Evolutionary conservation across 1,140 invertebrate genomes (phyloP).

Genomic region (Coenobita brevimanus): DNA sequence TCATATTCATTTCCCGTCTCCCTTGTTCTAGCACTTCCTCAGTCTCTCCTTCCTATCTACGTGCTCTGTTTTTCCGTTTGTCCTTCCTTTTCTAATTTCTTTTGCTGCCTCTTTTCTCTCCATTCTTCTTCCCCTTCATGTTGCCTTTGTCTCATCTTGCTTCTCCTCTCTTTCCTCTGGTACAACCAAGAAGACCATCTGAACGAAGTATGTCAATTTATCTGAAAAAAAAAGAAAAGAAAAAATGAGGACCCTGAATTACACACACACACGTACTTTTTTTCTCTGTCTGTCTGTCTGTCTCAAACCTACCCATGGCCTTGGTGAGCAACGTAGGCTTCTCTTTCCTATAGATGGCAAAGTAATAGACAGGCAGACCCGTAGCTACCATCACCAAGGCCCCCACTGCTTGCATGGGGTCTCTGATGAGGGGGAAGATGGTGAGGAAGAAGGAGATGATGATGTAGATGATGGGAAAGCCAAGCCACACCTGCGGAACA

Average conservation of each 20-base stretch:
- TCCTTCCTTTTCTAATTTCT: neutral
- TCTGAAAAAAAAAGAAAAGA: slow-evolving; percentile 8
- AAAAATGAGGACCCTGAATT: neutral
- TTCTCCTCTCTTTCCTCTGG: slow-evolving; percentile 24
- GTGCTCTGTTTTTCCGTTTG: too few relatives aligned
- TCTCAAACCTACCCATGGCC: slow-evolving; percentile 5
- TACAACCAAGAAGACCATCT: slow-evolving; percentile 33
- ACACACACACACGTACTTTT: neutral
- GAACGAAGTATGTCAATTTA: slow-evolving; percentile 35
- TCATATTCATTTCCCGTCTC: too few relatives aligned
- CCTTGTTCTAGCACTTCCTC: too few relatives aligned
- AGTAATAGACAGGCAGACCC: slow-evolving; percentile 89
- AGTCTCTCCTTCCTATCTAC: too few relatives aligned
- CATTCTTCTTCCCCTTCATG: neutral
- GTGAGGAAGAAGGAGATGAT: slow-evolving; percentile 88
- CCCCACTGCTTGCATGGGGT: slow-evolving; percentile 86
- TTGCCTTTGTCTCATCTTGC: neutral
- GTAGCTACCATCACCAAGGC: slow-evolving; percentile 87
- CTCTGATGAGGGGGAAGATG: slow-evolving; percentile 84
- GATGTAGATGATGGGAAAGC: slow-evolving; percentile 88
- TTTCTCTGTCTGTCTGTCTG: neutral
- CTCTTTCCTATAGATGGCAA: neutral
- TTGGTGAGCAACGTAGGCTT: neutral
- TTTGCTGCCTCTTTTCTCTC: neutral
- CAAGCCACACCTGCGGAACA: slow-evolving; percentile 77